Base-by-base conservation (phyloP, 1,140 invertebrate species). In the Neodiprion pinetum region DNA sequence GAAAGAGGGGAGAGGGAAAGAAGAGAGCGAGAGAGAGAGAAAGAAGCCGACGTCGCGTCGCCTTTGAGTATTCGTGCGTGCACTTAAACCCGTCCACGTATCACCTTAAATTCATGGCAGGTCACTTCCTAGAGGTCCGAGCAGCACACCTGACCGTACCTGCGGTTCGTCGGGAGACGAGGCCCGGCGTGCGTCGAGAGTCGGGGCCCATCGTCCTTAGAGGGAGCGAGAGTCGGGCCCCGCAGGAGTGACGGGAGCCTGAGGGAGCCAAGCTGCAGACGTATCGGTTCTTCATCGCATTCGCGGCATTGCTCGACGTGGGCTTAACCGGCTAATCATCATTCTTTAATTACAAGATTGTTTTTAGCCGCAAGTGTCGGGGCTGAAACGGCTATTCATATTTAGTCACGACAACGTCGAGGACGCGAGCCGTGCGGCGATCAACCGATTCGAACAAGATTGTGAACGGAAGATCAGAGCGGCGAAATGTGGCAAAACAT, bases 251-350 rank as follows among this genome's bases (percentile, higher is more conserved):
- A 14, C n/a, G 53, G 53, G 53, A 61, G 53, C 53, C 53, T 14
- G 11, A 5, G 28, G 53, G 53, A 61, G 11, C 53, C 53, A 40
- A 40, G 28, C 28, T 67, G 61, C 49, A 75, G 76, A 75, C 78
- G 78, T 83, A 83, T 84, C 83, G 80, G 75, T 83, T 84, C 82
- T 84, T 84, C 80, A 81, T 80, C 83, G 83, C 81, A 84, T 84
- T 84, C 81, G 78, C 81, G 81, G 81, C 80, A 78, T 80, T 75
- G 78, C 75, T 82, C 75, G 80, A 81, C 75, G 80, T 80, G 80
- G 76, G 76, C 76, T 73, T 77, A 67, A 74, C 68, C 74, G 74
- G 79, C 80, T 84, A 85, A 85, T 84, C 80, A 82, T 81, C 80
- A 80, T 82, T 85, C 82, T 84, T 85, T 82, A 85, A 84, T 84